Evolutionary conservation across 2,888 invertebrate genomes (phyloP), one percentile per base, ranked within the genome.

Genomic region (Leptinotarsa haldemani): DNA sequence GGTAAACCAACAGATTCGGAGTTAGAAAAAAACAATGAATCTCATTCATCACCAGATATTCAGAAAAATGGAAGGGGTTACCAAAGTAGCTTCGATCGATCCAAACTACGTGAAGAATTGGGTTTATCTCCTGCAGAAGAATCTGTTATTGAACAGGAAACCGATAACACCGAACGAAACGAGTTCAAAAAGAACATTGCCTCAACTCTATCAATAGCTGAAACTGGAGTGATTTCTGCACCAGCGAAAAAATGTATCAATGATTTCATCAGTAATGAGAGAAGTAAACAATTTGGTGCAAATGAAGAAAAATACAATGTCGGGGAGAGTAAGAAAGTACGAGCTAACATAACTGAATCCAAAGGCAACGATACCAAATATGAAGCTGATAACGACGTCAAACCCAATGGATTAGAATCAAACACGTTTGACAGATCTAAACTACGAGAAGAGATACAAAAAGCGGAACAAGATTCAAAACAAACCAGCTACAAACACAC

Each of bases 351-450:
- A 56, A 22, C 13, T 3, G 56, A 56, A 56, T 25, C 3, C 48
- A 61, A 67, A 50, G n/a, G 4, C 15, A 13, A n/a, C 5, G 40
- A 63, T n/a, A 12, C 46, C 50, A 22, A 25, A 70, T 65, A 13
- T 4, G 52, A 70, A 63, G n/a, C 50, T 15, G 25, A 7, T 68
- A 58, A 72, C 1, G 56, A 50, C 16, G 1, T 25, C 1, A 64
- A 20, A n/a, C 12, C 15, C 2, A 63, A 69, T 47, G 64, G 15
- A n/a, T 16, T 16, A 46, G 69, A 76, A 65, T 40, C 40, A 20
- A 48, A 64, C 9, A 50, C 53, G 50, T 80, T 80, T 71, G 79
- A 82, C 70, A 67, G 76, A 65, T 66, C 79, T n/a, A 79, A 81
- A 74, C 66, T 80, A n/a, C 73, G 67, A 2, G 69, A 80, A 61